Percentiles rank a stretch among this genome's conserved stretches.
Conservation (phyloP, 2,888 invertebrate species). For the Tortricodes alternella region DNA sequence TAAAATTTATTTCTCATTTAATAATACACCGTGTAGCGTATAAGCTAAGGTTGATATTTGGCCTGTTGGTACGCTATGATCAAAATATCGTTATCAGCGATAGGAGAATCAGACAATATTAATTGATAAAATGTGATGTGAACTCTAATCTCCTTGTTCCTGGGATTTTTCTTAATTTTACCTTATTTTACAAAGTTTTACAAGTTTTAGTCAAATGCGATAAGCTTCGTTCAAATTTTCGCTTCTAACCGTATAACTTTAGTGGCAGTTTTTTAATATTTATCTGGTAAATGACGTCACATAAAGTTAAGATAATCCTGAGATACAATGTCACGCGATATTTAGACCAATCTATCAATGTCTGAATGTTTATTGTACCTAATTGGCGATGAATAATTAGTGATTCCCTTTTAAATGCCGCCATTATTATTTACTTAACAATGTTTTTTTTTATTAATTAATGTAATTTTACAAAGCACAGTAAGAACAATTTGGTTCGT, state of each 20-base stretch:
- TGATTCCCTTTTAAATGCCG: neutral
- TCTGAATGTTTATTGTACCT: neutral
- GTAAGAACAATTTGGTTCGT: too few relatives aligned
- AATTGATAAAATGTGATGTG: too few relatives aligned
- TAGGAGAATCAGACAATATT: too few relatives aligned
- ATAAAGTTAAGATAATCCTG: neutral
- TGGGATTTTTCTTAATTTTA: slow-evolving; percentile 13
- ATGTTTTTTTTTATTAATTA: too few relatives aligned
- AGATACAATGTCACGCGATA: neutral
- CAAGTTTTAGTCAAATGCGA: neutral
- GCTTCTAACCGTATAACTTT: slow-evolving; percentile 1
- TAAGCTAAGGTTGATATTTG: neutral
- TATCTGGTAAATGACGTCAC: too few relatives aligned
- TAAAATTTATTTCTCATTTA: neutral
- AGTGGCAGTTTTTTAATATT: too few relatives aligned
- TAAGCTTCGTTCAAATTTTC: slow-evolving; percentile 7
- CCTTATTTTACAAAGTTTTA: neutral
- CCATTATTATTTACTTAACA: too few relatives aligned
- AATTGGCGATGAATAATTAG: too few relatives aligned
- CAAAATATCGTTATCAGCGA: slow-evolving; percentile 8
- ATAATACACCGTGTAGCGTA: neutral
- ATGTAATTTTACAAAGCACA: too few relatives aligned
- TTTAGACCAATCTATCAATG: neutral
- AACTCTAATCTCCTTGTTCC: slow-evolving; percentile 31
- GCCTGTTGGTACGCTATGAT: neutral